A percentile compares a stretch with the other conserved stretches of the same genome.
Evolutionary conservation across 2,888 invertebrate species (phyloP).

Genomic region (Noctua fimbriata): DNA sequence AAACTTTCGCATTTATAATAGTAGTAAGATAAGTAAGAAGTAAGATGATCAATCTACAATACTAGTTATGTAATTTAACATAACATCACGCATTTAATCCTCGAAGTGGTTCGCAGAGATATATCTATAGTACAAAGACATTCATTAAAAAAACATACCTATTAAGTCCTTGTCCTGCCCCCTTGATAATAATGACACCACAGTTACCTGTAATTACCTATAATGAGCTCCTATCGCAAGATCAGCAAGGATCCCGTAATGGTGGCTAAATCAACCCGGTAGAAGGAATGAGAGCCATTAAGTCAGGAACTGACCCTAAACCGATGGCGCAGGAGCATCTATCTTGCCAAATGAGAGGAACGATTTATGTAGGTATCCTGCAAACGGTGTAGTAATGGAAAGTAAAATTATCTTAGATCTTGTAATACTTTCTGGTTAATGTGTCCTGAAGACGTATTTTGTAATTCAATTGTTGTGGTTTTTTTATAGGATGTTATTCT

Average conservation of each 20-base stretch:
- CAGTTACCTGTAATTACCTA: slow-evolving; percentile 29
- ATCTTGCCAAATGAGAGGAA: slow-evolving; percentile 43
- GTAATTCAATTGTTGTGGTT: not conserved
- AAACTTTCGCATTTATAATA: too few species aligned
- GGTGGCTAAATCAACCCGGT: slow-evolving; percentile 29
- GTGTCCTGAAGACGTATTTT: not conserved
- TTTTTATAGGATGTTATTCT: not conserved
- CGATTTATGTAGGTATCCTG: slow-evolving; percentile 41
- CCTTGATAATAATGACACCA: not conserved
- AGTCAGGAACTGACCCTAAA: slow-evolving; percentile 35
- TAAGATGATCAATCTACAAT: too few species aligned
- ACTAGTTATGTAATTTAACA: not conserved
- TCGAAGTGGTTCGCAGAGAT: not conserved
- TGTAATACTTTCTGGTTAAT: not conserved
- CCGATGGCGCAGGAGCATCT: slow-evolving; percentile 30
- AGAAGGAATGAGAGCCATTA: slow-evolving; percentile 39
- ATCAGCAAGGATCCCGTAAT: slow-evolving; percentile 34
- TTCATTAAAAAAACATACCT: not conserved
- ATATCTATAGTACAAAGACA: not conserved
- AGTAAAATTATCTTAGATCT: not conserved
- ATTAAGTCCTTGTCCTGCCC: too few species aligned
- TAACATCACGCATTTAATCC: not conserved
- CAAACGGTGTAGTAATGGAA: slow-evolving; percentile 4
- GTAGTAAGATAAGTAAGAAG: too few species aligned
- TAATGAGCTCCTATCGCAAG: slow-evolving; percentile 26